A percentile compares a stretch with the other conserved stretches of the same genome.
phyloP scores from a whole-genome alignment of 1,140 invertebrate genomes.

The Zaprionus gabonicus region DNA sequence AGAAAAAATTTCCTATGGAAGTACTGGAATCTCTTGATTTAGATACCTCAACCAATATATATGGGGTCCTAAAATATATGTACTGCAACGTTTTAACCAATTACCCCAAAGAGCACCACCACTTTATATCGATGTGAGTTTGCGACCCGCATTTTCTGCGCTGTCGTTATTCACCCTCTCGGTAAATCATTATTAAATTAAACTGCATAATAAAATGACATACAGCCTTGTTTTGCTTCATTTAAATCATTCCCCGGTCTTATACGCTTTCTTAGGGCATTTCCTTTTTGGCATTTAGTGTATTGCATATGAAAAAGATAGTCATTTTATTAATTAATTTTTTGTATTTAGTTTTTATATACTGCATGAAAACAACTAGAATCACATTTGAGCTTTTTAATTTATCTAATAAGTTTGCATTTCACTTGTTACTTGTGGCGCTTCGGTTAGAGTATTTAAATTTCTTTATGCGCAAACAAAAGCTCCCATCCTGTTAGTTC shows the following conservation, averaged over 20 bases:
- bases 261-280: background rate
- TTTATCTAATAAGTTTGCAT: background rate
- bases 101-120: background rate
- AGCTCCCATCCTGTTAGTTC: background rate
- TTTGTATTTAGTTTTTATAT: too few relatives aligned
- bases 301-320: background rate
- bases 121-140: background rate
- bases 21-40: too few relatives aligned
- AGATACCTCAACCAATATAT: too few relatives aligned
- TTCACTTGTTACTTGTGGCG: background rate
- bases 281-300: background rate
- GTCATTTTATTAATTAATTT: too few relatives aligned
- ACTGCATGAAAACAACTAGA: too few relatives aligned
- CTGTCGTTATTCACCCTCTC: slow-evolving; percentile 44
- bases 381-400: too few relatives aligned
- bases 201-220: slow-evolving; percentile 68
- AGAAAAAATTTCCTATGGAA: too few relatives aligned
- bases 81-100: background rate
- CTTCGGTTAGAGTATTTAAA: background rate
- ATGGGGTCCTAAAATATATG: too few relatives aligned
- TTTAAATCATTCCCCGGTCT: slow-evolving; percentile 47
- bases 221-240: slow-evolving; percentile 43
- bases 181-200: slow-evolving; percentile 80
- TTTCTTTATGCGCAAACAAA: background rate
- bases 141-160: background rate